Conservation (phyloP, 1,140 invertebrate species). For the Solen grandis region DNA sequence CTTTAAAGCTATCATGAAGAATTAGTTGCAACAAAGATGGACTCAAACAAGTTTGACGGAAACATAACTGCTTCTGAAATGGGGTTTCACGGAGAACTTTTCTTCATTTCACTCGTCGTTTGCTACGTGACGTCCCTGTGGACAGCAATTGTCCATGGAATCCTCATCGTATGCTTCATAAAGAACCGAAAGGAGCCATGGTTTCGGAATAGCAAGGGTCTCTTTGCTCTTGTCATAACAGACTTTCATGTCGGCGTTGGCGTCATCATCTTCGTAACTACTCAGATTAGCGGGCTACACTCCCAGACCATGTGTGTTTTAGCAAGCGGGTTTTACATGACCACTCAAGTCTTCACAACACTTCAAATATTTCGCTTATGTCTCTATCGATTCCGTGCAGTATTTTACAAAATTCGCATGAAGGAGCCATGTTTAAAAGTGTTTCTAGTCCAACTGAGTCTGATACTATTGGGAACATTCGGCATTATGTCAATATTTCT, state of each 20-base stretch:
- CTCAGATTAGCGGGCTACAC: neutral
- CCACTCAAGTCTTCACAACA: neutral
- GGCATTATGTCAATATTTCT: neutral
- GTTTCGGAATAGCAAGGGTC: neutral
- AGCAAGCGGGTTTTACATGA: neutral
- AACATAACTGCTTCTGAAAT: no score
- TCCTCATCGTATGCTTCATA: neutral
- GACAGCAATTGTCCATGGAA: neutral
- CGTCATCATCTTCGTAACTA: neutral
- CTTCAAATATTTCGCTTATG: conserved; percentile 1
- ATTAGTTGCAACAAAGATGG: no score
- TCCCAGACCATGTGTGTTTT: neutral
- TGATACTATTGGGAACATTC: neutral
- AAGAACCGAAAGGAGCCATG: neutral
- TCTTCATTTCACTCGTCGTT: neutral
- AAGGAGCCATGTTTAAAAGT: neutral
- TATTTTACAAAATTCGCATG: neutral
- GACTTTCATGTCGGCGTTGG: conserved; percentile 2
- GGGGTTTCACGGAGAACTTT: no score
- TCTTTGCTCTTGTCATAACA: neutral
- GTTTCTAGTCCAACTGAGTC: neutral
- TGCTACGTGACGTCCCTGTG: neutral
- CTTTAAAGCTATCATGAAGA: no score
- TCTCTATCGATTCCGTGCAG: neutral
- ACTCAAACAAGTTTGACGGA: no score